Evolutionary conservation across 2,797 vertebrate genomes (phyloP), one percentile per base, ranked within the genome.

Genomic region (Natrix natrix): DNA sequence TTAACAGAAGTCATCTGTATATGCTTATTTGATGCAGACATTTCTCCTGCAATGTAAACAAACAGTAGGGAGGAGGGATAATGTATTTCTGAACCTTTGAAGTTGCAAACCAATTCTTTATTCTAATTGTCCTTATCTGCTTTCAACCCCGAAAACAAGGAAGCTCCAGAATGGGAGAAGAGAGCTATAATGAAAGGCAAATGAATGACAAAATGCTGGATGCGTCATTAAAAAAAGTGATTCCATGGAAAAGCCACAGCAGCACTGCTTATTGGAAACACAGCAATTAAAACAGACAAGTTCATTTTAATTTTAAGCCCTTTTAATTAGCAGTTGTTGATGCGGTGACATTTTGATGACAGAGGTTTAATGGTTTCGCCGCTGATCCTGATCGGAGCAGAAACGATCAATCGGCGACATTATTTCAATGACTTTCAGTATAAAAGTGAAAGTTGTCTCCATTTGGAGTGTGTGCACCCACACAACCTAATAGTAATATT

Each of bases 21-120:
- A 95, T 96, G 94, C 87, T 96, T 96, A 95, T 14, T 16, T 93
- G 96, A 95, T 43, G 94, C 91, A 93, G 91, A 59, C 63, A 94
- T 90, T 94, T 95, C 83, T 95, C 97, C 95, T 96, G 94, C 96
- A 95, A 96, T 94, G 69, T 87, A 96, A 96, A 96, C 91, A 94
- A 32, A 69, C n/a, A 43, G 11, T 1, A 0, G 43, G 0, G 0
- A 20, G 32, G 20, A 32, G 7, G 90, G 92, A 93, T 61, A 32
- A 28, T 94, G 1, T 56, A 91, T 95, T 95, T 92, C 74, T 86
- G 10, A 86, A 56, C 89, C 93, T 93, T 6, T 0, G 0, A 94
- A 95, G 90, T 94, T 94, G 93, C 63, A 94, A 93, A 94, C 90
- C 92, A 91, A 20, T 54, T 91, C 92, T 94, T 94, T 95, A 54